Conservation (phyloP, 2,113 vertebrate genomes). For the Austrofundulus limnaeus region DNA sequence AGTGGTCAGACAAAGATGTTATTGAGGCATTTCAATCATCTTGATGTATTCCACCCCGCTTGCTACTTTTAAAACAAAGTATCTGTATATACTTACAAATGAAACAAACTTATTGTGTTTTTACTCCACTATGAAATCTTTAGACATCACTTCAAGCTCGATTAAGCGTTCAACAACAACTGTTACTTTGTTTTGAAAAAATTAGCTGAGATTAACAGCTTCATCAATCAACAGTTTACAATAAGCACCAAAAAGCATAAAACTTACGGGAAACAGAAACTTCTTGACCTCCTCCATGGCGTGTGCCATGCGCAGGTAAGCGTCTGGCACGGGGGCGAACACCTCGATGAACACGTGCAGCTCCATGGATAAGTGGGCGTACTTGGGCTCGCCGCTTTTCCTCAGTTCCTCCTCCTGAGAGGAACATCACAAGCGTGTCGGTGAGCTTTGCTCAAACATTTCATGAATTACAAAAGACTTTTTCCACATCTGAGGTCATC, state of each 20-base stretch:
- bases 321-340: constrained; percentile 93
- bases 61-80: too few relatives aligned
- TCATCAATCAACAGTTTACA: background rate
- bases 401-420: constrained; percentile 91
- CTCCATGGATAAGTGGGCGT: constrained; percentile 94
- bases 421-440: background rate
- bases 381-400: constrained; percentile 94
- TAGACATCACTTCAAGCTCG: too few relatives aligned
- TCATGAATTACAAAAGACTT: constrained; percentile 20
- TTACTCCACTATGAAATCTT: too few relatives aligned
- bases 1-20: too few relatives aligned
- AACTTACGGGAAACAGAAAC: constrained; percentile 93
- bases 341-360: constrained; percentile 98
- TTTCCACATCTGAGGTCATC: constrained; percentile 2
- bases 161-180: too few relatives aligned
- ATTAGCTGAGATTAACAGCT: background rate
- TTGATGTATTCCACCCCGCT: too few relatives aligned
- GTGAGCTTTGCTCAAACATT: background rate
- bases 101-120: too few relatives aligned
- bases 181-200: too few relatives aligned
- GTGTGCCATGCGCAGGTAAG: constrained; percentile 95
- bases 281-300: constrained; percentile 99
- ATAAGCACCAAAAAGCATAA: background rate
- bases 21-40: too few relatives aligned
- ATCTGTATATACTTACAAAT: too few relatives aligned